Conservation (phyloP, 1,140 invertebrate species). For the Cherax destructor region DNA sequence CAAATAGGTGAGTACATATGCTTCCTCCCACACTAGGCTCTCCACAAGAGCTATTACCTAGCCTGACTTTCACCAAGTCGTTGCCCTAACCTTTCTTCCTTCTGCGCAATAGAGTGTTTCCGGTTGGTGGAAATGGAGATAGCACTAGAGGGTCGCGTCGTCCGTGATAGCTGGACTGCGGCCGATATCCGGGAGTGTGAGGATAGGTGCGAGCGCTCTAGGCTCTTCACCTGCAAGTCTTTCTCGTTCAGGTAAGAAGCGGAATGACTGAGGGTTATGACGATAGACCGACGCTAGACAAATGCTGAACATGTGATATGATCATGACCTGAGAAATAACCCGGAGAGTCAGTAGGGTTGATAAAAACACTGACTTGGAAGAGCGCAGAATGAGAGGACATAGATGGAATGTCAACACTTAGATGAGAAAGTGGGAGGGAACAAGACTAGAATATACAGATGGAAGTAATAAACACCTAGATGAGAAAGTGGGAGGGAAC, state of each 20-base stretch:
- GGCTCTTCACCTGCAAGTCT: conserved; percentile 9
- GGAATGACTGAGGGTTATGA: background rate
- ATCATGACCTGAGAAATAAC: background rate
- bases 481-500: too few relatives aligned
- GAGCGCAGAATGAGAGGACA: too few relatives aligned
- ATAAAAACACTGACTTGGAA: too few relatives aligned
- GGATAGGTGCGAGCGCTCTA: background rate
- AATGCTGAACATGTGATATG: background rate
- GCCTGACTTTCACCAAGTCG: too few relatives aligned
- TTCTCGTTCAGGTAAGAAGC: conserved; percentile 20
- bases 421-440: too few relatives aligned
- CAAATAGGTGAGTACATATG: too few relatives aligned
- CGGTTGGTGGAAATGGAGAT: background rate
- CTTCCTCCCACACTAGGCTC: too few relatives aligned
- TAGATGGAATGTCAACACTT: too few relatives aligned
- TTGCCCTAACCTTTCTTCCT: background rate
- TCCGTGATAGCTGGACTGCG: background rate
- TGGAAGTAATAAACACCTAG: too few relatives aligned
- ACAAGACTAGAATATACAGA: too few relatives aligned
- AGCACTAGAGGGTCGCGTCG: background rate
- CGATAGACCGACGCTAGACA: too few relatives aligned
- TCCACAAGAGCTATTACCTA: too few relatives aligned
- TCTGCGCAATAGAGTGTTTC: background rate
- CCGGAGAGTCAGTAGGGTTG: background rate
- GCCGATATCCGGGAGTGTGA: conserved; percentile 11